phyloP scores from a whole-genome alignment of 2,888 invertebrate genomes.

The Frankliniella intonsa region DNA sequence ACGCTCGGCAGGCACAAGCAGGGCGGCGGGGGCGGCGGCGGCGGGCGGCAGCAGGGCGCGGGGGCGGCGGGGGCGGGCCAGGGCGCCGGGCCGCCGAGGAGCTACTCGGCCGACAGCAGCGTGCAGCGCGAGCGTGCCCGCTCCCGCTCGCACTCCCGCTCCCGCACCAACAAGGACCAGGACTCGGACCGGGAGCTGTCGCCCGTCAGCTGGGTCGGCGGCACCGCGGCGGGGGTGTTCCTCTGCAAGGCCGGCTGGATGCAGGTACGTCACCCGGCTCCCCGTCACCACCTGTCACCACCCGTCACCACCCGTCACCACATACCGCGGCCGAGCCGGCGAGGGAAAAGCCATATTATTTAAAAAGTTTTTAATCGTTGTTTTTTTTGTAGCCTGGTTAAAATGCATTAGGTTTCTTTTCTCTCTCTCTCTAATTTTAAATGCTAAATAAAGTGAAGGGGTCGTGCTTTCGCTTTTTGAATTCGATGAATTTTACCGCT shows the following conservation, averaged over 20 bases:
- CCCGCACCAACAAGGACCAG: constrained; percentile 21
- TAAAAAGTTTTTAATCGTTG: no score
- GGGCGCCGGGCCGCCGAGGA: neutral
- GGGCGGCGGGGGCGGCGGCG: constrained; percentile 36
- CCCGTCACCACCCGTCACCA: no score
- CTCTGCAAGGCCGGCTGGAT: constrained; percentile 53
- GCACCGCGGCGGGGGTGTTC: constrained; percentile 57
- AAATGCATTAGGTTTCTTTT: no score
- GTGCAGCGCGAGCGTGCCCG: neutral
- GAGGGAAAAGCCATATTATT: no score
- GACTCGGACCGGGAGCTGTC: constrained; percentile 52
- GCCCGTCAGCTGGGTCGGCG: constrained; percentile 56
- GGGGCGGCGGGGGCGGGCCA: constrained; percentile 41
- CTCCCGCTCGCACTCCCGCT: neutral
- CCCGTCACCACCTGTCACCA: no score
- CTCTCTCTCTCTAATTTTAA: no score
- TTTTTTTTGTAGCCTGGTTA: no score
- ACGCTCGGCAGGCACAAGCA: neutral
- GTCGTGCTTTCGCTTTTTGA: no score
- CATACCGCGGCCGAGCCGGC: no score
- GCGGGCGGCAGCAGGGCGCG: neutral
- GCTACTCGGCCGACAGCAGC: constrained; percentile 5
- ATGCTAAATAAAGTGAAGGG: no score
- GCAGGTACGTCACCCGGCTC: no score
- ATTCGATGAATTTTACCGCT: no score